Percentiles rank a stretch among this genome's conserved stretches.
phyloP scores from a whole-genome alignment of 1,140 invertebrate species.

The Drosophila parvula region DNA sequence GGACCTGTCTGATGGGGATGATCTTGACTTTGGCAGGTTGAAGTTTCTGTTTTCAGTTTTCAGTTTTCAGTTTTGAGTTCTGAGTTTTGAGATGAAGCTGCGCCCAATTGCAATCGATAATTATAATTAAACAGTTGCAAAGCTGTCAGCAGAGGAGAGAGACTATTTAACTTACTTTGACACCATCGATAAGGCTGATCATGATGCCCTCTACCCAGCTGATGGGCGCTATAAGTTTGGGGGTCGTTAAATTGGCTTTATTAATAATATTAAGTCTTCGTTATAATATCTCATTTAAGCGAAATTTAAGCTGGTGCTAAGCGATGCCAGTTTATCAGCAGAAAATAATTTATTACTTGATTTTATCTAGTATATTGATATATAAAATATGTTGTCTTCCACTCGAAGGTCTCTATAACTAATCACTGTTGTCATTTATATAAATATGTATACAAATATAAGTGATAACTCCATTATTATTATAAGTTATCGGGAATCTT shows the following conservation, averaged over 20 bases:
- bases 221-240: conserved; percentile 71
- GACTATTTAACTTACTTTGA: conserved; percentile 77
- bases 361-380: not conserved
- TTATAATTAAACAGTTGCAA: conserved; percentile 25
- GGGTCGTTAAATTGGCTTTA: conserved; percentile 6
- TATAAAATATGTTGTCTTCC: not conserved
- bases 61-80: conserved; percentile 3
- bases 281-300: not conserved
- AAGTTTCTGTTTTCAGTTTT: conserved; percentile 51
- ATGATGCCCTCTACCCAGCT: conserved; percentile 76
- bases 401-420: not conserved
- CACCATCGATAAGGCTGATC: conserved; percentile 64
- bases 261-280: not conserved
- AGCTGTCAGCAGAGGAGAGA: conserved; percentile 33
- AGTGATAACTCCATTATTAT: not conserved
- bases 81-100: conserved; percentile 9
- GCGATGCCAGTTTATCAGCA: not conserved
- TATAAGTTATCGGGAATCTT: not conserved
- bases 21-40: conserved; percentile 63
- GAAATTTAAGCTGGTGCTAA: not conserved
- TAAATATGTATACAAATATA: not conserved
- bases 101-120: conserved; percentile 39
- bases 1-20: conserved; percentile 45
- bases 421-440: not conserved
- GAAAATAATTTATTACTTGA: not conserved